A percentile compares a stretch with the other conserved stretches of the same genome.
phyloP scores from a whole-genome alignment of 1,140 invertebrate species.

The Teleopsis dalmanni region DNA sequence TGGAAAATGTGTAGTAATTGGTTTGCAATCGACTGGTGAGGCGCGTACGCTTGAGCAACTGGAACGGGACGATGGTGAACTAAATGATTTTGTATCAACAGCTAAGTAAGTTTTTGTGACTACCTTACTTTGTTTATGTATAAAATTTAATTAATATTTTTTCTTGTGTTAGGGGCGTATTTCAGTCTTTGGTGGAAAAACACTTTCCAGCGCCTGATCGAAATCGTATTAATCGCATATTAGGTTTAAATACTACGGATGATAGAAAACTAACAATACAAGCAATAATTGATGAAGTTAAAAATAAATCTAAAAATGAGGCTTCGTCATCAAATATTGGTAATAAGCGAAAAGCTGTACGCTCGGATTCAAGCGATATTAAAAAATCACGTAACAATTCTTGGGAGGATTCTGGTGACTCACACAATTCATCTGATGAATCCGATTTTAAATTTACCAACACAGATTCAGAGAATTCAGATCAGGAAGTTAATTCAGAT shows the following conservation, averaged over 20 bases:
- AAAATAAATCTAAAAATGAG: slow-evolving; percentile 12
- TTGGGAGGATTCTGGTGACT: slow-evolving; percentile 27
- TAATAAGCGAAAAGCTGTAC: slow-evolving; percentile 14
- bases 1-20: slow-evolving; percentile 98
- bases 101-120: slow-evolving; percentile 68
- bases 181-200: slow-evolving; percentile 92
- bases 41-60: slow-evolving; percentile 92
- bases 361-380: not conserved
- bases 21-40: slow-evolving; percentile 97
- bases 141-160: not conserved
- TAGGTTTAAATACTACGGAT: slow-evolving; percentile 59
- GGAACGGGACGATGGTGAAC: slow-evolving; percentile 93
- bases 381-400: slow-evolving; percentile 37
- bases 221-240: slow-evolving; percentile 71
- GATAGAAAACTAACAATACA: slow-evolving; percentile 1
- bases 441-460: slow-evolving; percentile 16
- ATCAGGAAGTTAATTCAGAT: slow-evolving; percentile 28
- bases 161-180: slow-evolving; percentile 63
- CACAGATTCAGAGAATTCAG: slow-evolving; percentile 48
- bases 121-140: not conserved
- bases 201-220: slow-evolving; percentile 93
- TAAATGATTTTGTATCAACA: slow-evolving; percentile 97
- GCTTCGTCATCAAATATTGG: slow-evolving; percentile 7
- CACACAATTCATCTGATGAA: slow-evolving; percentile 22
- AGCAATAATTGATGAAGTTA: slow-evolving; percentile 16